Evolutionary conservation across 2,113 vertebrate genomes (phyloP).

Genomic region (Hydrolagus affinis): DNA sequence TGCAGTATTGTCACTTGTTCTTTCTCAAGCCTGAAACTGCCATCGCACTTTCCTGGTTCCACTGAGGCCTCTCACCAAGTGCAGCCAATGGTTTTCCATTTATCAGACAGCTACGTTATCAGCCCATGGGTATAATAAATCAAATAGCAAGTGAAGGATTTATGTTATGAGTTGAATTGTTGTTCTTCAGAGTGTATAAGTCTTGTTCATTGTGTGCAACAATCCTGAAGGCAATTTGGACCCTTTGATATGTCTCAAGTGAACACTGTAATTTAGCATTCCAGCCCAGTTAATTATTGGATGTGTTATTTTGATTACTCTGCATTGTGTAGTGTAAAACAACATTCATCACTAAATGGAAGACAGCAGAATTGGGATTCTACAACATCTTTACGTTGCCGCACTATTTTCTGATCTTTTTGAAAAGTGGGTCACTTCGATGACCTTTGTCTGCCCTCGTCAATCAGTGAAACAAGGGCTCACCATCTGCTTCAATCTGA

Average conservation of each 20-base stretch:
- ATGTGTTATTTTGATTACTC: not conserved
- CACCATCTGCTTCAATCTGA: not conserved
- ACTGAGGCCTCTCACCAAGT: not conserved
- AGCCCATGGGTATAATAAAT: not conserved
- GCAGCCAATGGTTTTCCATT: not conserved
- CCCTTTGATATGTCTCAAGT: not conserved
- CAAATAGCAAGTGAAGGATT: not conserved
- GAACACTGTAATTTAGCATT: not conserved
- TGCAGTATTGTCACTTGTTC: not conserved
- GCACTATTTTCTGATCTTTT: not conserved
- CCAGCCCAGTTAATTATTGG: not conserved
- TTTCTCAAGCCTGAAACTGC: not conserved
- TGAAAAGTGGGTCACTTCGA: not conserved
- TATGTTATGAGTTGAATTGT: not conserved
- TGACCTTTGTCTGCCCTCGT: not conserved
- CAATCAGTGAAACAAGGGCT: not conserved
- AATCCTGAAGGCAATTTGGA: not conserved
- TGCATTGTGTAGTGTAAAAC: not conserved
- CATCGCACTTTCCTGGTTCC: not conserved
- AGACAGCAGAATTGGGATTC: not conserved
- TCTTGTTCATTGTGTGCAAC: not conserved
- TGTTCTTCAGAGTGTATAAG: not conserved
- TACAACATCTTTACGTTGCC: too few species aligned
- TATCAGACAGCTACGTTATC: not conserved
- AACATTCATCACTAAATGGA: not conserved